phyloP scores from a whole-genome alignment of 2,113 vertebrate species.

The Myrmecophaga tridactyla region DNA sequence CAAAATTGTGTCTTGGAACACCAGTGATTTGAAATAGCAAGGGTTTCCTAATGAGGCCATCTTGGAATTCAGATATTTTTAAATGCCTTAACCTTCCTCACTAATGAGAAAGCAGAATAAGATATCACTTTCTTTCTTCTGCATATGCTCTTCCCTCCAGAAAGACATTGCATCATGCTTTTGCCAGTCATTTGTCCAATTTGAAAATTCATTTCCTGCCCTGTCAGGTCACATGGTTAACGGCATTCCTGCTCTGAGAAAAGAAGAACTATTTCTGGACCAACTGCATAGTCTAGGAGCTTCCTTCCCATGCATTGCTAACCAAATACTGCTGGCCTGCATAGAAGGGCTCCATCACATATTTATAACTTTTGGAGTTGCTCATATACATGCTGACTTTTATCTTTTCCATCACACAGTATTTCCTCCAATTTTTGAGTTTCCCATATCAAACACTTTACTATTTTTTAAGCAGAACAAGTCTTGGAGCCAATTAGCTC shows the following conservation, averaged over 20 bases:
- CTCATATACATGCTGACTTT: background rate
- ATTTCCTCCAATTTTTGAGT: conserved; percentile 56
- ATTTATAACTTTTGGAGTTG: conserved; percentile 36
- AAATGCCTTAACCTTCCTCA: conserved; percentile 63
- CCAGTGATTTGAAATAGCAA: conserved; percentile 59
- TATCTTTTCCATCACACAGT: conserved; percentile 48
- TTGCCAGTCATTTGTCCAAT: conserved; percentile 41
- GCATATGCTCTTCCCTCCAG: conserved; percentile 40
- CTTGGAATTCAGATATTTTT: conserved; percentile 53
- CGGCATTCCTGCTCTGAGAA: conserved; percentile 45
- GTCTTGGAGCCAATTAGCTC: background rate
- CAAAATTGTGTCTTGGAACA: background rate
- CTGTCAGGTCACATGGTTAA: conserved; percentile 49
- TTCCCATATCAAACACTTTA: conserved; percentile 41
- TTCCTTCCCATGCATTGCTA: conserved; percentile 29
- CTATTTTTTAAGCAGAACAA: conserved; percentile 47
- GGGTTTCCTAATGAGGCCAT: conserved; percentile 54
- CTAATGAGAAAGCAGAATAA: conserved; percentile 62
- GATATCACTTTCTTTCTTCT: conserved; percentile 54
- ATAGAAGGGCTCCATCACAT: background rate
- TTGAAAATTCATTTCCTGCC: conserved; percentile 71
- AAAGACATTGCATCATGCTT: conserved; percentile 64
- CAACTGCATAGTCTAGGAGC: conserved; percentile 6
- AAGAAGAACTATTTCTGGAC: conserved; percentile 45
- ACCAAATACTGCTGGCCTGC: conserved; percentile 22